Conservation (phyloP, 2,888 invertebrate genomes). For the Torymus tubicola region DNA sequence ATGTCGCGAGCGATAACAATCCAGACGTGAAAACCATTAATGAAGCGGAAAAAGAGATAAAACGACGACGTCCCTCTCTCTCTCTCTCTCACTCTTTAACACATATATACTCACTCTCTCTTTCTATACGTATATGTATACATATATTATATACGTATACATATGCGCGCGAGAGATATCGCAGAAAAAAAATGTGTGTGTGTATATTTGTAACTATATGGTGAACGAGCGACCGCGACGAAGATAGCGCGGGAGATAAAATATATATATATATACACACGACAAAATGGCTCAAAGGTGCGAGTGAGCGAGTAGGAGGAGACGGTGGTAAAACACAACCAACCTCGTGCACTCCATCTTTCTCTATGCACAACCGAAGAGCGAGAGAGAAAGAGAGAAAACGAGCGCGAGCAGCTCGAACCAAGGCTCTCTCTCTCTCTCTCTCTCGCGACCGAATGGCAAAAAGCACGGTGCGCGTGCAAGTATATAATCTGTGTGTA, state of each 20-base stretch:
- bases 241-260: constrained; percentile 35
- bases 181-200: constrained; percentile 15
- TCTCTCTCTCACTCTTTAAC: too few relatives aligned
- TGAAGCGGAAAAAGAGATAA: constrained; percentile 48
- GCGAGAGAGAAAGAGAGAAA: constrained; percentile 14
- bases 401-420: constrained; percentile 12
- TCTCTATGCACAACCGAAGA: constrained; percentile 19
- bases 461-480: too few relatives aligned
- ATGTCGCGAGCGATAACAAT: constrained; percentile 44
- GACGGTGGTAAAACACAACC: constrained; percentile 25
- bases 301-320: constrained; percentile 1
- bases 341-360: constrained; percentile 11
- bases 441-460: too few relatives aligned
- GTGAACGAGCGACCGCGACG: neutral
- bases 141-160: too few relatives aligned
- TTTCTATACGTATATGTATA: too few relatives aligned
- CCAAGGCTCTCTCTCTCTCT: too few relatives aligned
- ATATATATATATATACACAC: constrained; percentile 6
- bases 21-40: constrained; percentile 47
- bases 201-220: too few relatives aligned
- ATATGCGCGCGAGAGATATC: neutral
- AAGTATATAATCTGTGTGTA: too few relatives aligned
- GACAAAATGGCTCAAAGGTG: constrained; percentile 37
- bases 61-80: neutral
- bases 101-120: too few relatives aligned